phyloP scores from a whole-genome alignment of 1,140 invertebrate species.

The Oedothorax gibbosus region DNA sequence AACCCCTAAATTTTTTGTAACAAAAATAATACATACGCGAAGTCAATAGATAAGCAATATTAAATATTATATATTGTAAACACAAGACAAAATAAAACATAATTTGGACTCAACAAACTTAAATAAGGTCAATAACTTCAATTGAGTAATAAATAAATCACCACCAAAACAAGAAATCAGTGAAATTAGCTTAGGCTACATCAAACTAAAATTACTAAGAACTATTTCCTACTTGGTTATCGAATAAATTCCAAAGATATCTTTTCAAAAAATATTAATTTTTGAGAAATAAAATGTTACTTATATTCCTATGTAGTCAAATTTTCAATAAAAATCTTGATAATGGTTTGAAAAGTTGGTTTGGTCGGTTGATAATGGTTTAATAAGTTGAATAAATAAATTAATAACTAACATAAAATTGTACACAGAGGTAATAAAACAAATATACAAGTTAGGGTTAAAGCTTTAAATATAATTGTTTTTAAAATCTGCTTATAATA shows the following conservation, averaged over 20 bases:
- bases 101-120: too few relatives aligned
- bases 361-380: too few relatives aligned
- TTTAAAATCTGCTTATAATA: not conserved
- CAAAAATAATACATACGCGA: too few relatives aligned
- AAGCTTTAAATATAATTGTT: not conserved
- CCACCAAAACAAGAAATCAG: too few relatives aligned
- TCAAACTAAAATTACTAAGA: not conserved
- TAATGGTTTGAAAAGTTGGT: too few relatives aligned
- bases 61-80: too few relatives aligned
- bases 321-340: not conserved
- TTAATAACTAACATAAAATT: not conserved
- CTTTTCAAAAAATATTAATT: not conserved
- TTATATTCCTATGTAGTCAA: not conserved
- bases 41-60: too few relatives aligned
- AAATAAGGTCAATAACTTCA: too few relatives aligned
- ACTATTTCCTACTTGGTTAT: not conserved
- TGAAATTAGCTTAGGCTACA: not conserved
- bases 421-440: conserved; percentile 8
- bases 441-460: not conserved
- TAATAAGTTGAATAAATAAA: conserved; percentile 14
- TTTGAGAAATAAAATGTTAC: not conserved
- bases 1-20: too few relatives aligned
- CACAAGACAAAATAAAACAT: too few relatives aligned
- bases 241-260: not conserved
- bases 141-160: too few relatives aligned